Conservation (phyloP, 2,888 invertebrate species). For the Caenorhabditis sp. region DNA sequence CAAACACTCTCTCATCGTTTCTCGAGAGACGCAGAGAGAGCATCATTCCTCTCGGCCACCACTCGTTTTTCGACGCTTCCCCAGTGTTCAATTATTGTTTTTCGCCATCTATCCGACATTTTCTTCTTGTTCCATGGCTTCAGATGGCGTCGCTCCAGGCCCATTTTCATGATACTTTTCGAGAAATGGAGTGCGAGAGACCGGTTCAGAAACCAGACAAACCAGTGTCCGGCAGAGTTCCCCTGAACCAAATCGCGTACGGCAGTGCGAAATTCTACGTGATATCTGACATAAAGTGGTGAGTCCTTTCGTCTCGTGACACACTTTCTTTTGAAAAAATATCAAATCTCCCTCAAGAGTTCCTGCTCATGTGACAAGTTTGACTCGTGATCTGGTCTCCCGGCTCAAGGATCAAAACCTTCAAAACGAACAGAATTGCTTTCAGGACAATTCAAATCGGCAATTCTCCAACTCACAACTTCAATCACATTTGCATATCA, state of each 20-base stretch:
- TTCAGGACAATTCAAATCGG: slow-evolving; percentile 1
- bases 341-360: background rate
- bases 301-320: background rate
- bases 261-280: background rate
- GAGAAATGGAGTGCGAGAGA: background rate
- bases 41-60: slow-evolving; percentile 4
- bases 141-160: background rate
- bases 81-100: slow-evolving; percentile 9
- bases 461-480: background rate
- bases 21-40: slow-evolving; percentile 33
- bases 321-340: background rate
- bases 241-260: background rate
- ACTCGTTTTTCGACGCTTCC: slow-evolving; percentile 10
- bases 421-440: background rate
- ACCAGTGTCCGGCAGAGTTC: background rate
- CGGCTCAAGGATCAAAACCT: background rate
- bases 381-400: too few species aligned
- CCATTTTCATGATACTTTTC: background rate
- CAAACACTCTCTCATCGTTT: background rate
- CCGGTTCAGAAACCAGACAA: background rate
- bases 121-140: background rate
- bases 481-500: slow-evolving; percentile 13
- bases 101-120: background rate
- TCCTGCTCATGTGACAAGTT: too few species aligned
- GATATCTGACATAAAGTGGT: slow-evolving; percentile 9